These are phyloP conservation scores for Acrossocheilus wenchowensis DNA, from an alignment of 2,797 vertebrate genomes.

Conservation along the genomic window DNA sequence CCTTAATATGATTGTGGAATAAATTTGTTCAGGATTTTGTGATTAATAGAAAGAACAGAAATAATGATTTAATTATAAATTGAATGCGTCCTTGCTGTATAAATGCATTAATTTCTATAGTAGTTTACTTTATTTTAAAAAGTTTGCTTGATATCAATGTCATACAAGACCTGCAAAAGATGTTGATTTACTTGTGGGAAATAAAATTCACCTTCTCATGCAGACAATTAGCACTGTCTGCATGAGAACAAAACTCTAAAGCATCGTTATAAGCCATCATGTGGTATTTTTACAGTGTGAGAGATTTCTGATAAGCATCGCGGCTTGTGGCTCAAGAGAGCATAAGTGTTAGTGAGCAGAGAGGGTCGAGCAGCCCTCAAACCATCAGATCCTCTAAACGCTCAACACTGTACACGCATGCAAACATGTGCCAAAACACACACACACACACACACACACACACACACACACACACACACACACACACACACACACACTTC, in stretches of 20 bases:
- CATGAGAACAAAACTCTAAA: neutral
- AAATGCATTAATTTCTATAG: neutral
- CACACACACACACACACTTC: conserved; percentile 30
- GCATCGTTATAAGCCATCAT: neutral
- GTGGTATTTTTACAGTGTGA: neutral
- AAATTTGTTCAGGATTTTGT: neutral
- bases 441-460: conserved; percentile 21
- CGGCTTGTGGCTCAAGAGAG: conserved; percentile 14
- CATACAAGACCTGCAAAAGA: neutral
- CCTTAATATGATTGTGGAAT: neutral
- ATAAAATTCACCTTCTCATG: neutral
- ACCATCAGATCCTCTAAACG: conserved; percentile 2
- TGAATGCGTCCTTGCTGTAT: neutral
- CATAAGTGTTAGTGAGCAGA: conserved; percentile 1
- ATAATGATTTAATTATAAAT: neutral
- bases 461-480: conserved; percentile 6
- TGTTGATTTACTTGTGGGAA: neutral
- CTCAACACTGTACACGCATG: conserved; percentile 3
- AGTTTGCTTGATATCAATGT: neutral
- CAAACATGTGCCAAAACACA: neutral
- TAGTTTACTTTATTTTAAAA: neutral
- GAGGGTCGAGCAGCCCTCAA: conserved; percentile 1
- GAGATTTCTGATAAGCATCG: conserved; percentile 6
- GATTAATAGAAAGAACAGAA: neutral
- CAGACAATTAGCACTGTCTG: too few relatives aligned